Percentiles rank a stretch among this genome's conserved stretches.
phyloP scores from a whole-genome alignment of 2,113 vertebrate genomes.

The Pardalotus punctatus region DNA sequence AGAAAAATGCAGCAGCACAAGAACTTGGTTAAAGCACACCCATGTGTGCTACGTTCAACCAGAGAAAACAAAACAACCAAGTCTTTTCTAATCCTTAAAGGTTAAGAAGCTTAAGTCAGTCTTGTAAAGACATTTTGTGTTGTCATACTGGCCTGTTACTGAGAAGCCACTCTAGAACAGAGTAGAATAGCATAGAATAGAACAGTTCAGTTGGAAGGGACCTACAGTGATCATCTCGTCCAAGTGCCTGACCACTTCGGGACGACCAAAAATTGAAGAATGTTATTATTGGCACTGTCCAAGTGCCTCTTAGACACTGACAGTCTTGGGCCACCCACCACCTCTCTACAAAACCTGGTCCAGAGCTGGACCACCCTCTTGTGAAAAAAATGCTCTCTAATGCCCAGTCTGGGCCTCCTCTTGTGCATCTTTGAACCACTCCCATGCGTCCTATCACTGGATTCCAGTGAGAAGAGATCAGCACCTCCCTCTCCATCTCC shows the following conservation, averaged over 20 bases:
- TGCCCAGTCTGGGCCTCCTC: not conserved
- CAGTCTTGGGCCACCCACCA: not conserved
- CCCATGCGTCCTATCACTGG: not conserved
- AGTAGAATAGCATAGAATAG: not conserved
- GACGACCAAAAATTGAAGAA: not conserved
- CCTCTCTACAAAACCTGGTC: not conserved
- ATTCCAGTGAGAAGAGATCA: not conserved
- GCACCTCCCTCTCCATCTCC: not conserved
- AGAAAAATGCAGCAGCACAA: not conserved
- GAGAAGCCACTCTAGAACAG: not conserved
- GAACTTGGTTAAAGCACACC: not conserved
- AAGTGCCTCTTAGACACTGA: not conserved
- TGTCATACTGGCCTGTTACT: not conserved
- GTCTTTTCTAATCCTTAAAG: not conserved
- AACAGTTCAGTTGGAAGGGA: not conserved
- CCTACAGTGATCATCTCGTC: too few relatives aligned
- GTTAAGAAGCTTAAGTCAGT: not conserved
- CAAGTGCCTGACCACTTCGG: not conserved
- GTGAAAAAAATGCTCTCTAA: not conserved
- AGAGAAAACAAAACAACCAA: not conserved
- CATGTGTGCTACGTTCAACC: rapidly evolving
- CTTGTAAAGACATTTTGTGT: not conserved
- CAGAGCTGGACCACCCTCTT: not conserved
- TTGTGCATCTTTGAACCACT: not conserved
- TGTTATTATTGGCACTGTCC: not conserved